Base-by-base conservation (phyloP, 1,140 invertebrate genomes). In the Drosophila lowei region DNA sequence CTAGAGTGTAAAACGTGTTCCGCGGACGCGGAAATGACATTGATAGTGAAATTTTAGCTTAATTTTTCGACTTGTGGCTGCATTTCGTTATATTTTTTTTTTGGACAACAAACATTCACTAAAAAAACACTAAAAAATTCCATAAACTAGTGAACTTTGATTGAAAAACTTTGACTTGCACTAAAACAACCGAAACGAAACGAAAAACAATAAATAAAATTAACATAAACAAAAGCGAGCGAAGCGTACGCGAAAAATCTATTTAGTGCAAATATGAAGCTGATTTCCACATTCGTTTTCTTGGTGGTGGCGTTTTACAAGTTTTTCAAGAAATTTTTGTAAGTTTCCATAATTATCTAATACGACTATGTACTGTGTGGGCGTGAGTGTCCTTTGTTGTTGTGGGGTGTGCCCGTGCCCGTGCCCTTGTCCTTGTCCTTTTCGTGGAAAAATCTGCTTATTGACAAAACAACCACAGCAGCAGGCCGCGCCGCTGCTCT, bases 1-100 rank as follows among this genome's bases (percentile, higher is more conserved):
- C 79, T 81, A 85, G 73, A 81, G 77, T 72, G 62, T 66, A 86
- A 85, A 85, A 85, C 81, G 81, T 86, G 81, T 81, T 88, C 77
- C 34, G 11, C 34, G 34, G 49, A 76, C 72, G 81, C 77, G 83
- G 81, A 86, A 85, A 78, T 86, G 81, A 77, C 81, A 85, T 85
- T 85, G 81, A 85, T 86, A 86, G 81, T 86, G 83, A 85, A 85
- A 86, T 81, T 75, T 71, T 46, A 66, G 50, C 60, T 41, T 46
- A 70, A 67, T 41, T 56, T 42, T 15, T 21, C 34, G 43, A n/a
- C 28, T 30, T 23, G 16, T 54, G 52, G 62, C 61, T 63, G 48
- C 63, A 56, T 23, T 49, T 59, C 54, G 43, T 43, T 23, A n/a
- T 11, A 64, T n/a, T 38, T 58, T 48, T 58, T 30, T 25, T 25